A percentile compares a stretch with the other conserved stretches of the same genome.
Conservation (phyloP, 2,113 vertebrate species). For the Cercocebus atys region DNA sequence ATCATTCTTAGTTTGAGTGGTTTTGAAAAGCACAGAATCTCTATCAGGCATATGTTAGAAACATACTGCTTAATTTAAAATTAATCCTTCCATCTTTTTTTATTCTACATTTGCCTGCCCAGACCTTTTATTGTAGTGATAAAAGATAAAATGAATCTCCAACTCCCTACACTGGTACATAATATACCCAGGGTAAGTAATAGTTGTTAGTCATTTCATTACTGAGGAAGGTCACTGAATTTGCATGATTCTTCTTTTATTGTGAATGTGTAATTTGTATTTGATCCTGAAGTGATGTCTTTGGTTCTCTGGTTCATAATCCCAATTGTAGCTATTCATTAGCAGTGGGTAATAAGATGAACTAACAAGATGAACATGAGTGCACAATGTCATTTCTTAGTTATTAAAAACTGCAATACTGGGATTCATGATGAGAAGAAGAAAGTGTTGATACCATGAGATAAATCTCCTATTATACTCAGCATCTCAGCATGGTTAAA, state of each 20-base stretch:
- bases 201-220: constrained; percentile 53
- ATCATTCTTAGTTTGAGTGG: not conserved
- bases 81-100: constrained; percentile 46
- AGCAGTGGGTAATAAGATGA: constrained; percentile 64
- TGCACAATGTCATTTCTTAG: constrained; percentile 45
- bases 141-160: constrained; percentile 37
- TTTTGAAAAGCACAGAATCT: not conserved
- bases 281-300: constrained; percentile 50
- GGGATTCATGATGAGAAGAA: constrained; percentile 56
- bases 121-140: constrained; percentile 35
- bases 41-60: not conserved
- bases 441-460: constrained; percentile 55
- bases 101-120: not conserved
- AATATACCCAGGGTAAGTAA: not conserved
- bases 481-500: constrained; percentile 41
- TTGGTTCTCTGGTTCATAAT: constrained; percentile 61
- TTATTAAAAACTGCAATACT: constrained; percentile 49
- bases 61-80: constrained; percentile 51
- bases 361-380: constrained; percentile 67
- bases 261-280: constrained; percentile 59
- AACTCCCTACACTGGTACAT: not conserved
- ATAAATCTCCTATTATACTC: constrained; percentile 53
- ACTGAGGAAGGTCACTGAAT: constrained; percentile 48
- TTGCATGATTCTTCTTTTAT: constrained; percentile 66
- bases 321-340: constrained; percentile 61